These are phyloP conservation scores for Drosophila parabipectinata DNA, from an alignment of 1,140 invertebrate species.

Conservation along the genomic window DNA sequence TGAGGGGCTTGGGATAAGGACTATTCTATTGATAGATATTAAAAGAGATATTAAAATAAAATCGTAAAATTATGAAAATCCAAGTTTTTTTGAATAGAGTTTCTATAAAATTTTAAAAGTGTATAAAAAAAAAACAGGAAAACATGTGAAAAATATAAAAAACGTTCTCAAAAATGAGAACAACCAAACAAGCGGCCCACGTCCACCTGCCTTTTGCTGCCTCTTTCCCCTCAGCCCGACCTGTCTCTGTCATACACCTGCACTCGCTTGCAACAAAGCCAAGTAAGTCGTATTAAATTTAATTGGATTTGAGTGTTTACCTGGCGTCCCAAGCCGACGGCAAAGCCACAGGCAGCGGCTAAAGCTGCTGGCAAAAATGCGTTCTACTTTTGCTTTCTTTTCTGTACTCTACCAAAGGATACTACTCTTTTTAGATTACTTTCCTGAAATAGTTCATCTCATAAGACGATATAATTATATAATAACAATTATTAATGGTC, in stretches of 20 bases:
- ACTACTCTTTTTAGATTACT: too few species aligned
- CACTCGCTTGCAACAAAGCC: constrained; percentile 57
- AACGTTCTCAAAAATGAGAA: constrained; percentile 35
- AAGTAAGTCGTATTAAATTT: constrained; percentile 83
- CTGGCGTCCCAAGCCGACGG: constrained; percentile 74
- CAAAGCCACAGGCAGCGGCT: constrained; percentile 55
- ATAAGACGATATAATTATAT: too few species aligned
- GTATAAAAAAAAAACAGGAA: constrained; percentile 58
- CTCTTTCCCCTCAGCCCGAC: neutral
- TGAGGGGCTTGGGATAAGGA: neutral
- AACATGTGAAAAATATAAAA: constrained; percentile 27
- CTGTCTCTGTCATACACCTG: constrained; percentile 31
- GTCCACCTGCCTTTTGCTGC: constrained; percentile 8
- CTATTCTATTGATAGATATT: neutral
- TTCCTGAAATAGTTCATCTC: too few species aligned
- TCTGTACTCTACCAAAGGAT: constrained; percentile 18
- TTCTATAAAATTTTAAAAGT: neutral
- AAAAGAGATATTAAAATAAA: neutral
- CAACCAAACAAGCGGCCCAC: constrained; percentile 66
- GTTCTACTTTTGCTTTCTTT: constrained; percentile 59
- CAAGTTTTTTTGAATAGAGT: neutral
- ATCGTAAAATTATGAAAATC: neutral
- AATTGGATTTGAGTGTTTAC: constrained; percentile 84
- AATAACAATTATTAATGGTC: too few species aligned
- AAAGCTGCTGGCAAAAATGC: constrained; percentile 64